Percentiles rank a stretch among this genome's conserved stretches.
Conservation (phyloP, 2,888 invertebrate species). For the Caradrina clavipalpis region DNA sequence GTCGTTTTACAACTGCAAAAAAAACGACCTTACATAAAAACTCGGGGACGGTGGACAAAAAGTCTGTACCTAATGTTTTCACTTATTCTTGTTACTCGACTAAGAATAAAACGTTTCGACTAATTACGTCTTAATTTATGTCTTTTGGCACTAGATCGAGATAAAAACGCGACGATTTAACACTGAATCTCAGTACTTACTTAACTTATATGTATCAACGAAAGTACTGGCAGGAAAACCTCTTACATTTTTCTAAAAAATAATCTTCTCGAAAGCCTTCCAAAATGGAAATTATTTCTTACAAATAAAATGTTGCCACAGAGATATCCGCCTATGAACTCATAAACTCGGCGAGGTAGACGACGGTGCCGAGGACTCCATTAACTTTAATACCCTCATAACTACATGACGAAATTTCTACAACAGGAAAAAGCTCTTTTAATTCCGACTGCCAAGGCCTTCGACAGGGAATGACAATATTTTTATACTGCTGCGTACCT, state of each 20-base stretch:
- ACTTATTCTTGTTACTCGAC: slow-evolving; percentile 32
- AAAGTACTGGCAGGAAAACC: slow-evolving; percentile 39
- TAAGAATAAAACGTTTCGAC: slow-evolving; percentile 41
- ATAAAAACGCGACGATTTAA: slow-evolving; percentile 33
- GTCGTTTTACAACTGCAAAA: slow-evolving; percentile 12
- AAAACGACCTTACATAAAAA: slow-evolving; percentile 23
- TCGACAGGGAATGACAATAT: slow-evolving; percentile 69
- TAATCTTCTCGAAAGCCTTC: slow-evolving; percentile 61
- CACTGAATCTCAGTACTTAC: slow-evolving; percentile 12
- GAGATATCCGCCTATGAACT: slow-evolving; percentile 79
- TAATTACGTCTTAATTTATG: slow-evolving; percentile 53
- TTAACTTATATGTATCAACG: slow-evolving; percentile 23
- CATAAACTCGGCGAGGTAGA: slow-evolving; percentile 81
- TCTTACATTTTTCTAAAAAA: slow-evolving; percentile 57
- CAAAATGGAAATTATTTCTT: slow-evolving; percentile 72
- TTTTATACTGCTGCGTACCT: slow-evolving; percentile 52
- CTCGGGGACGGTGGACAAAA: slow-evolving; percentile 15
- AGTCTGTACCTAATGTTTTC: slow-evolving; percentile 32
- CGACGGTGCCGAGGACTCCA: slow-evolving; percentile 78
- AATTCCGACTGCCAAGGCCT: slow-evolving; percentile 74
- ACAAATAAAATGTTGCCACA: slow-evolving; percentile 77
- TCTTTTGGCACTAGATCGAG: slow-evolving; percentile 45
- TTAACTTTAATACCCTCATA: slow-evolving; percentile 87
- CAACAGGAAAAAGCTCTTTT: slow-evolving; percentile 85
- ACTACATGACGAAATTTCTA: slow-evolving; percentile 85